Evolutionary conservation across 1,140 invertebrate genomes (phyloP).

Genomic region (Bradynema listronoti): DNA sequence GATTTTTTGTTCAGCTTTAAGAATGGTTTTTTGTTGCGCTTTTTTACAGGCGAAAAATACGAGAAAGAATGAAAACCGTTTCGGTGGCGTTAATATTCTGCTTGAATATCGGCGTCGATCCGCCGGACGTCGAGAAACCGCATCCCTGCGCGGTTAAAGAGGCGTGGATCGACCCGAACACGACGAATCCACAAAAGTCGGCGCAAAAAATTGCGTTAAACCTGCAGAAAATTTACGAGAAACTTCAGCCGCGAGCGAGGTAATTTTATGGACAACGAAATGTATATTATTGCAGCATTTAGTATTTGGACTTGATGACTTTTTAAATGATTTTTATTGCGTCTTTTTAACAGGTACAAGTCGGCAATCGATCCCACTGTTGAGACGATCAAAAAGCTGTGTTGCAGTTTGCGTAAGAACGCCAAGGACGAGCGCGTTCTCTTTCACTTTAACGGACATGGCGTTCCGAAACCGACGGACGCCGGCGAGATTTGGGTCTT

Average conservation of each 20-base stretch:
- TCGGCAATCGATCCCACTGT: slow-evolving; percentile 90
- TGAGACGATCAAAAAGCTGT: slow-evolving; percentile 95
- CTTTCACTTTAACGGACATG: slow-evolving; percentile 99
- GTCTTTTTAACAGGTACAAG: slow-evolving; percentile 69
- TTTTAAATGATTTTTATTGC: slow-evolving; percentile 6
- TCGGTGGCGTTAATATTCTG: slow-evolving; percentile 94
- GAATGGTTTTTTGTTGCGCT: neutral
- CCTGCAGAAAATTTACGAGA: slow-evolving; percentile 83
- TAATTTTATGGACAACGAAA: no score
- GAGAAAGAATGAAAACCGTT: slow-evolving; percentile 68
- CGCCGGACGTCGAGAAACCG: slow-evolving; percentile 92
- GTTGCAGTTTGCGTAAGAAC: slow-evolving; percentile 84
- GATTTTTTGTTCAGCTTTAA: slow-evolving; percentile 9
- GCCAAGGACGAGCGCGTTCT: slow-evolving; percentile 96
- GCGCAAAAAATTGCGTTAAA: slow-evolving; percentile 82
- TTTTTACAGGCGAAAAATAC: slow-evolving; percentile 38
- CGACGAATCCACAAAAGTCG: slow-evolving; percentile 82
- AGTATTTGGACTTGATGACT: no score
- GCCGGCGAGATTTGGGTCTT: slow-evolving; percentile 99
- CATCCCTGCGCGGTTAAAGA: slow-evolving; percentile 88
- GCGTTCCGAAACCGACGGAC: slow-evolving; percentile 86
- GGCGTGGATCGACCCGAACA: slow-evolving; percentile 82
- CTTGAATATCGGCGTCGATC: slow-evolving; percentile 96
- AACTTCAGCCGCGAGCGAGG: slow-evolving; percentile 88
- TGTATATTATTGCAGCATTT: no score